Evolutionary conservation across 2,797 vertebrate genomes (phyloP), one percentile per base, ranked within the genome.

Genomic region (Sardinella longiceps): DNA sequence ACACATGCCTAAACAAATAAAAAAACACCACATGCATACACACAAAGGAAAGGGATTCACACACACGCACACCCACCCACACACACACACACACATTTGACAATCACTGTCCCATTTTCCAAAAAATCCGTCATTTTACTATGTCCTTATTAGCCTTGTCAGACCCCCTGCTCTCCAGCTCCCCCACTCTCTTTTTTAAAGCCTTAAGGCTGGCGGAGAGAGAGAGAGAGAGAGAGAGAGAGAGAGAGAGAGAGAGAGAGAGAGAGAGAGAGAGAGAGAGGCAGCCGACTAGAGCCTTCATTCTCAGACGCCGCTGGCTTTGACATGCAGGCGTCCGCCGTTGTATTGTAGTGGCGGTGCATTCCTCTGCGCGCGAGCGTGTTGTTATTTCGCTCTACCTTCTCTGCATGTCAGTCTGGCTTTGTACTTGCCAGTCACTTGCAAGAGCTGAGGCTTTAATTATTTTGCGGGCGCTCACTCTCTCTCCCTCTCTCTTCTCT

Each of bases 381-480:
- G 82, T 86, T 81, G 83, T 88, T 89, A 83, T 88, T 70, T 51
- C 66, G 37, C 80, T 81, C 81, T 84, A 39, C 77, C 82, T 80
- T 77, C 18, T 87, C 86, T 86, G 82, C 30, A 70, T 82, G 86
- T 81, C 84, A 80, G 81, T 85, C 80, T 81, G 83, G 82, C 87
- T 88, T 89, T 87, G 83, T 84, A 83, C 37, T 85, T 82, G 81
- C 86, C 86, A 83, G 87, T 87, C 88, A 87, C 84, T 81, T 84
- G 58, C 86, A 25, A 45, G 85, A 82, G 86, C 88, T 87, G 85
- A 86, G 86, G 86, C 88, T 89, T 88, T 90, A 89, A 89, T 90
- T 90, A 89, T 89, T 88, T 77, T 86, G 82, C 63, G n/a, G 77
- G 60, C 37, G 51, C 87, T 85, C 60, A 83, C 48, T 33, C 85